phyloP scores from a whole-genome alignment of 2,888 invertebrate species.

The Parnassius apollo region DNA sequence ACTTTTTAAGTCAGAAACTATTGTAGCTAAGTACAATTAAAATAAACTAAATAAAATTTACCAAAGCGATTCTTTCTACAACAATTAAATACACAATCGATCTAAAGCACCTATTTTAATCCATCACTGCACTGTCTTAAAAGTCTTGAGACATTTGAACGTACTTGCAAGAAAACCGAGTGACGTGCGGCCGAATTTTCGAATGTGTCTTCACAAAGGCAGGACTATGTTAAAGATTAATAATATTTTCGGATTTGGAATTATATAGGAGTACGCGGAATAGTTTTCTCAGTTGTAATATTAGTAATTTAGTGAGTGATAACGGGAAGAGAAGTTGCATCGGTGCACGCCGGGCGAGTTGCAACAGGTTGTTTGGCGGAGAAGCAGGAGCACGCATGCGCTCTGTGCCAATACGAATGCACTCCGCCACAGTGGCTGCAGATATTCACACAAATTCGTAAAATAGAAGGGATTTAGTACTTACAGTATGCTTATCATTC shows the following conservation, averaged over 20 bases:
- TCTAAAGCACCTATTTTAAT: conserved; percentile 59
- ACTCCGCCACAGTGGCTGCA: conserved; percentile 60
- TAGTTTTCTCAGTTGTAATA: conserved; percentile 36
- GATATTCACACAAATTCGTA: conserved; percentile 3
- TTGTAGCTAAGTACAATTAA: background rate
- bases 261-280: conserved; percentile 29
- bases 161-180: conserved; percentile 51
- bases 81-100: conserved; percentile 44
- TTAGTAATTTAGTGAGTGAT: conserved; percentile 53
- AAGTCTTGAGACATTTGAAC: conserved; percentile 57
- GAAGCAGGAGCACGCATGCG: conserved; percentile 61
- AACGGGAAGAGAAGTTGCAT: conserved; percentile 67
- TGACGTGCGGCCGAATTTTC: conserved; percentile 21
- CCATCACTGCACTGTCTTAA: conserved; percentile 60
- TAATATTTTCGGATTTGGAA: conserved; percentile 32
- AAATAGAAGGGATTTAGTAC: no score
- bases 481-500: no score
- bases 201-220: background rate
- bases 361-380: conserved; percentile 79
- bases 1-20: conserved; percentile 3
- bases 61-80: conserved; percentile 27
- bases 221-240: background rate
- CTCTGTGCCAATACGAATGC: conserved; percentile 48
- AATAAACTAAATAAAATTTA: background rate
- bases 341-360: conserved; percentile 73